These are phyloP conservation scores for Drosophila aldrichi DNA, from an alignment of 2,888 invertebrate species.

Conservation along the genomic window DNA sequence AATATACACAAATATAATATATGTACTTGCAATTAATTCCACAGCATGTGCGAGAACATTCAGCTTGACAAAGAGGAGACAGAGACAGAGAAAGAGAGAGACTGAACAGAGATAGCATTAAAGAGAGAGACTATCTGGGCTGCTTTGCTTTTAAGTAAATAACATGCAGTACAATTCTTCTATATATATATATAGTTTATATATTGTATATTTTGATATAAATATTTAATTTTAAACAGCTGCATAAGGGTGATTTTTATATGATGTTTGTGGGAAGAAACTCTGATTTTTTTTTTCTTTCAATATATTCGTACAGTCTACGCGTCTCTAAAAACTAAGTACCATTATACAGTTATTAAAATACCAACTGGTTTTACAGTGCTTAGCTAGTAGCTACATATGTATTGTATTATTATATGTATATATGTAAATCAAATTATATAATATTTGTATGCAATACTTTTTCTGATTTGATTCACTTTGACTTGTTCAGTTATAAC, in stretches of 20 bases:
- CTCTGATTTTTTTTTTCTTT: slow-evolving; percentile 34
- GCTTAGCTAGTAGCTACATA: slow-evolving; percentile 26
- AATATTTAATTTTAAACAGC: slow-evolving; percentile 47
- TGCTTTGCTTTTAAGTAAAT: not conserved
- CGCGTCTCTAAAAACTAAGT: slow-evolving; percentile 49
- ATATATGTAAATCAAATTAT: slow-evolving; percentile 15
- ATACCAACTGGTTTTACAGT: slow-evolving; percentile 44
- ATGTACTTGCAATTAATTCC: not conserved
- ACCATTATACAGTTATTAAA: slow-evolving; percentile 35
- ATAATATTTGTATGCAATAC: slow-evolving; percentile 30
- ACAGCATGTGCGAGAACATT: too few relatives aligned
- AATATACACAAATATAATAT: not conserved
- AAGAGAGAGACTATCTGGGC: not conserved
- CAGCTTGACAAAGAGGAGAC: not conserved
- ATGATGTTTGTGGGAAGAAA: slow-evolving; percentile 15
- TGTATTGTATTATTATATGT: slow-evolving; percentile 24
- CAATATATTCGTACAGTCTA: slow-evolving; percentile 44
- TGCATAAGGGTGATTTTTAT: slow-evolving; percentile 13
- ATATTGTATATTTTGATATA: slow-evolving; percentile 24
- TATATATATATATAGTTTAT: not conserved
- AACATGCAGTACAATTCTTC: slow-evolving; percentile 1
- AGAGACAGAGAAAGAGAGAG: not conserved
- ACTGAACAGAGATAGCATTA: not conserved
- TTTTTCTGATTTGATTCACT: slow-evolving; percentile 23
- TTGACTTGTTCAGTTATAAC: slow-evolving; percentile 46